Evolutionary conservation across 2,888 invertebrate genomes (phyloP).

Genomic region (Andrena marginata): DNA sequence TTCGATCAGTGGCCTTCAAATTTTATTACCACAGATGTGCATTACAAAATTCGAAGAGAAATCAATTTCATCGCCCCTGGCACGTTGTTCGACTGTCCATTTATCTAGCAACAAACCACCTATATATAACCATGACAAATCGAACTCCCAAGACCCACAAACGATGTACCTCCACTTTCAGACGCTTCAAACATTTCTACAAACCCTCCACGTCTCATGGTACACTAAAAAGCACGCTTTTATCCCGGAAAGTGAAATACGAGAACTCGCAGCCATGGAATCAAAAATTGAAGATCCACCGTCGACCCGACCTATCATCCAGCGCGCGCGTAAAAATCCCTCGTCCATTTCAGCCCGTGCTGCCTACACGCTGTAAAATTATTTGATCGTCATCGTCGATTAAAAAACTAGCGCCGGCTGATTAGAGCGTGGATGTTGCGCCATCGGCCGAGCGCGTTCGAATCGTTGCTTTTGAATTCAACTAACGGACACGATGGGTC

Average conservation of each 20-base stretch:
- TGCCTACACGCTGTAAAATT: not conserved
- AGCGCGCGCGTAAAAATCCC: not conserved
- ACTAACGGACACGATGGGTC: not conserved
- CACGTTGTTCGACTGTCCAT: too few species aligned
- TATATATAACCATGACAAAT: too few species aligned
- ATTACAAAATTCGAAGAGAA: too few species aligned
- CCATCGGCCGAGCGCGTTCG: not conserved
- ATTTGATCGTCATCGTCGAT: conserved; percentile 8
- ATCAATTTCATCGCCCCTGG: too few species aligned
- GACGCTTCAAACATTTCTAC: not conserved
- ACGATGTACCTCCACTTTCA: not conserved
- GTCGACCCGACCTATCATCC: not conserved
- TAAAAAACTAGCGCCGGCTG: conserved; percentile 11
- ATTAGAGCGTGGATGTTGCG: conserved; percentile 9
- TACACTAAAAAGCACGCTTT: not conserved
- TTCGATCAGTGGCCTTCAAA: too few species aligned
- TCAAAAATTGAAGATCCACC: conserved; percentile 2
- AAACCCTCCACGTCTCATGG: not conserved
- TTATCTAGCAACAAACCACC: too few species aligned
- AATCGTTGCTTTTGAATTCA: conserved; percentile 3
- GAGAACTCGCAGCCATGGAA: not conserved
- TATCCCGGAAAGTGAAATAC: not conserved
- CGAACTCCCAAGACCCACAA: too few species aligned
- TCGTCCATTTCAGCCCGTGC: too few species aligned
- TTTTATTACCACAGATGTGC: too few species aligned